Evolutionary conservation across 2,113 vertebrate species (phyloP), one percentile per base, ranked within the genome.

Genomic region (Peromyscus leucopus): DNA sequence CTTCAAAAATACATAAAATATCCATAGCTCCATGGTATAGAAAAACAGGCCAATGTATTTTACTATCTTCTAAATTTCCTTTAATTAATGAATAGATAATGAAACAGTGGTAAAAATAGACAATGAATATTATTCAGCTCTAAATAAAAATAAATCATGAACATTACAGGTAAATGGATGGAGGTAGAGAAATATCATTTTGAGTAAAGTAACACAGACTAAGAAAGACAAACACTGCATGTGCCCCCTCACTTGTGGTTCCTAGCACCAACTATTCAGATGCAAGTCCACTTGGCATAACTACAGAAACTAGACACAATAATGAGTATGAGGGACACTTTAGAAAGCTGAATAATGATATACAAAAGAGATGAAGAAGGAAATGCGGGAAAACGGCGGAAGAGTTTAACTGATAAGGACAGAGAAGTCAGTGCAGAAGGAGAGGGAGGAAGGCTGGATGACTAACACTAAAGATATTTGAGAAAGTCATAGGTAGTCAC

Each of bases 331-430:
- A n/a, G 7, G 76, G 15, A 5, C 28, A 31, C 48, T 79, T 28
- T 36, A 79, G 76, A 55, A 8, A 33, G 28, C 15, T 79, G 31
- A 51, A 19, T 55, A 36, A 16, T 31, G 55, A 16, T 31, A 55
- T 33, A 33, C 28, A 55, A 79, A 16, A 55, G 48, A 55, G 48
- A 51, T 55, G 16, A 79, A 79, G 28, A 33, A 79, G 48, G 8
- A 31, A 79, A 79, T 33, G 46, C 0, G 31, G 7, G 0, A 33
- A 79, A 10, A 5, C 8, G 2, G 76, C 1, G 4, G 7, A 8
- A 51, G 17, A 79, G 28, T 33, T 19, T 55, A 79, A 33, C 7
- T 55, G 48, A 31, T 79, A 16, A 79, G 8, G 48, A 79, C 16
- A 55, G 8, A 79, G 16, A 16, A 4, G 16, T 55, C 31, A 33